Base-by-base conservation (phyloP, 2,888 invertebrate genomes). In the Abscondita cerata region DNA sequence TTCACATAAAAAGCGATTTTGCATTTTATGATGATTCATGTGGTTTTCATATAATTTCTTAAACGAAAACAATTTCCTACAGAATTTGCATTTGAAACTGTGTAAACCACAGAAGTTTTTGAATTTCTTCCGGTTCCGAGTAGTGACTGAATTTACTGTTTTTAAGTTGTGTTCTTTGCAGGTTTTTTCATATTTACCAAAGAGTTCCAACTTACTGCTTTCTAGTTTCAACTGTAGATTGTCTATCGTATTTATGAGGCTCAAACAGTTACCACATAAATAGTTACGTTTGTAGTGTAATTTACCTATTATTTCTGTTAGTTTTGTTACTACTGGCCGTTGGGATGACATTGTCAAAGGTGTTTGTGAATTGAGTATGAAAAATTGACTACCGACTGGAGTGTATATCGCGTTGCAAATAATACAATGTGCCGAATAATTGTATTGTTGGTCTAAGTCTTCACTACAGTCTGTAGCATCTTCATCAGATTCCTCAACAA, bases 401-500 rank as follows among this genome's bases (percentile, higher is more conserved):
- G 75, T 74, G 61, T 76, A 79, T 11, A 69, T 62, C 5, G 73
- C 65, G 68, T 79, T 78, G 59, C 81, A 81, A 44, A 81, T 70
- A 25, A 80, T 64, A 66, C 81, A 81, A 61, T 72, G 73, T 31
- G 68, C 70, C 55, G 68, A 63, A 63, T 70, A 69, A 61, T 68
- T 66, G 33, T 59, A 56, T 54, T 50, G 44, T 55, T 64, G 47
- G 9, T 73, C 73, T 20, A 70, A 68, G 61, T 74, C 73, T 47
- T 75, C 76, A 59, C 74, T 73, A 36, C 68, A 72, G 58, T 76
- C 75, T 4, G 72, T 73, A 38, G 72, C 62, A 52, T 77, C 78
- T 6, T 77, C 78, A 57, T 78, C 78, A 0, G 78, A 76, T 64
- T 80, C 80, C 72, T 80, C 80, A 8, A 80, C 80, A 55, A 80